Base-by-base conservation (phyloP, 35 echinoderm and acorn worm species). In the Amphiura filiformis region DNA sequence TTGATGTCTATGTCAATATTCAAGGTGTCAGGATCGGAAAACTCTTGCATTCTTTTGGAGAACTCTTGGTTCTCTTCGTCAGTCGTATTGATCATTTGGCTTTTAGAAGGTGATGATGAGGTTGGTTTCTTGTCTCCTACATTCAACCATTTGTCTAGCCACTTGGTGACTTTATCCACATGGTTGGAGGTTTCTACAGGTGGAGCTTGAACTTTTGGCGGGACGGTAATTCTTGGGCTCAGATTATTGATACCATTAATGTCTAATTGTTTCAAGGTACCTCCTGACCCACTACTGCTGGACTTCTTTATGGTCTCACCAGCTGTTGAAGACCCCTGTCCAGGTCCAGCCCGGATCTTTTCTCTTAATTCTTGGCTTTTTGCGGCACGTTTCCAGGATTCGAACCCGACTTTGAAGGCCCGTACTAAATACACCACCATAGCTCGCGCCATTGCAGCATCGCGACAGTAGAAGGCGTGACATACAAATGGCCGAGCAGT, bases 381-480 rank as follows among this genome's bases (percentile, higher is more conserved):
- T 0, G 84, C 65, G 22, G 84, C 77, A 39, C 87, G 80, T 52
- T 87, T 84, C 89, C 89, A 99, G 5, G 65, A 2, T 14, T 92
- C 87, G 76, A 89, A 99, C 5, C 93, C 96, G 0, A 84, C 79
- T 78, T 90, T 94, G 64, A 95, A 99, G 18, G 96, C 92, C n/a
- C 87, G 84, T 31, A 99, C 31, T 4, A 99, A 57, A 75, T 95
- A 93, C 32, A 93, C 86, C 0, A 99, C 93, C 93, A 99, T 94
- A 18, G 87, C 93, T 28, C 90, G 40, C 22, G 92, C 89, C 35
- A 89, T 87, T 0, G 84, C 65, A 11, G 93, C 76, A 31, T 84
- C 84, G 32, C 80, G 78, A 40, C 93, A 94, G 12, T 89, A 65
- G 76, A 94, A 99, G 2, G 81, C 87, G 37, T 95, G 90, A 41